Conservation (phyloP, 1,140 invertebrate genomes). For the Aphidius gifuensis region DNA sequence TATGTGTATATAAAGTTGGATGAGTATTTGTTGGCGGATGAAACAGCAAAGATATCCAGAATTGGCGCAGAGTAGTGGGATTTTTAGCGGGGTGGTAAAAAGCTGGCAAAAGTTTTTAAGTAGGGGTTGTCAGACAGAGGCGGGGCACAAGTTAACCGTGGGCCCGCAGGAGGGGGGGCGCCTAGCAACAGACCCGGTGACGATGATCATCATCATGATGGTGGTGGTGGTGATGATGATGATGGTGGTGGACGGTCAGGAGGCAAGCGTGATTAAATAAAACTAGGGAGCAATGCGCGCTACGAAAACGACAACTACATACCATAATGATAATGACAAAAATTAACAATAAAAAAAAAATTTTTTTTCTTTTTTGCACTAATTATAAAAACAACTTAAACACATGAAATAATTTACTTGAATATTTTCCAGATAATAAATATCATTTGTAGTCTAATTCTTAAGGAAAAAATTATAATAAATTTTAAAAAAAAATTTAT, state of each 20-base stretch:
- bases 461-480: not conserved
- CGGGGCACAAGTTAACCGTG: conserved; percentile 39
- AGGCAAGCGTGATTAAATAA: conserved; percentile 52
- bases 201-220: not conserved
- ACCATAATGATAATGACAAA: not conserved
- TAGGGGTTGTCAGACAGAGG: conserved; percentile 38
- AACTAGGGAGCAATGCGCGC: conserved; percentile 44
- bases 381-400: too few relatives aligned
- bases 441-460: too few relatives aligned
- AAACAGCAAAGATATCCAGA: conserved; percentile 22
- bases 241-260: conserved; percentile 30
- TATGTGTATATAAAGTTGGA: not conserved
- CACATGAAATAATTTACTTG: too few relatives aligned
- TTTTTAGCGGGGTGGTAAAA: conserved; percentile 11
- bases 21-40: conserved; percentile 31
- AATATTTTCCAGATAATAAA: too few relatives aligned
- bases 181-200: conserved; percentile 54
- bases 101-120: not conserved
- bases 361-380: not conserved
- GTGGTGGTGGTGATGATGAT: conserved; percentile 29
- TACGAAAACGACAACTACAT: conserved; percentile 24
- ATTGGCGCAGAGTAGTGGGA: not conserved
- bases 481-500: not conserved
- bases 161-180: conserved; percentile 41
- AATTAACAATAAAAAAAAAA: too few relatives aligned